phyloP scores from a whole-genome alignment of 1,140 invertebrate genomes.

The Drosophila navojoa region DNA sequence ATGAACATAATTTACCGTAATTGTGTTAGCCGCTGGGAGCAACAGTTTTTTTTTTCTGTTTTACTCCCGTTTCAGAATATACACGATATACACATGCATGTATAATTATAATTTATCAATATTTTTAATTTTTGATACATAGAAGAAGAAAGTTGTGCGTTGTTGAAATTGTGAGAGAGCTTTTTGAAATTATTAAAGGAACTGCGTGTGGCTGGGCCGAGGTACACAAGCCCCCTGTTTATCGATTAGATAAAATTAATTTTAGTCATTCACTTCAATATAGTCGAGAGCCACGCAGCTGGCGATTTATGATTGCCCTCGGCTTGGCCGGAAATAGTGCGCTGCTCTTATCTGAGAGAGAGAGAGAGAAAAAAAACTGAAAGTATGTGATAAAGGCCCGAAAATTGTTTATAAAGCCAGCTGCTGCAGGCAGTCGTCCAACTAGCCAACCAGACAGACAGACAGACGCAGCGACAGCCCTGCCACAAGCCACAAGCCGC shows the following conservation, averaged over 20 bases:
- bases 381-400: constrained; percentile 70
- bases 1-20: constrained; percentile 74
- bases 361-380: constrained; percentile 51
- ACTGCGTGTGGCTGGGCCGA: constrained; percentile 8
- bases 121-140: neutral
- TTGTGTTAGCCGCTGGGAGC: constrained; percentile 50
- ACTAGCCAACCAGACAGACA: neutral
- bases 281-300: constrained; percentile 17
- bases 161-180: constrained; percentile 40
- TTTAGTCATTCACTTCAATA: constrained; percentile 62
- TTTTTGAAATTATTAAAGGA: constrained; percentile 44
- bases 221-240: constrained; percentile 33
- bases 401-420: constrained; percentile 72
- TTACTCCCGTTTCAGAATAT: neutral
- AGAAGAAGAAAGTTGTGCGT: neutral
- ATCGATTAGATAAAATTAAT: constrained; percentile 82
- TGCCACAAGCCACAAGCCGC: neutral
- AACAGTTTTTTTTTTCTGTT: neutral
- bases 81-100: neutral
- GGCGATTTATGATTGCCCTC: constrained; percentile 44
- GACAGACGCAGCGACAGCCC: neutral
- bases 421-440: neutral
- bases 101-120: neutral
- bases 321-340: constrained; percentile 77
- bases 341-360: constrained; percentile 10